phyloP scores from a whole-genome alignment of 2,113 vertebrate species.

The Phocoena phocoena region DNA sequence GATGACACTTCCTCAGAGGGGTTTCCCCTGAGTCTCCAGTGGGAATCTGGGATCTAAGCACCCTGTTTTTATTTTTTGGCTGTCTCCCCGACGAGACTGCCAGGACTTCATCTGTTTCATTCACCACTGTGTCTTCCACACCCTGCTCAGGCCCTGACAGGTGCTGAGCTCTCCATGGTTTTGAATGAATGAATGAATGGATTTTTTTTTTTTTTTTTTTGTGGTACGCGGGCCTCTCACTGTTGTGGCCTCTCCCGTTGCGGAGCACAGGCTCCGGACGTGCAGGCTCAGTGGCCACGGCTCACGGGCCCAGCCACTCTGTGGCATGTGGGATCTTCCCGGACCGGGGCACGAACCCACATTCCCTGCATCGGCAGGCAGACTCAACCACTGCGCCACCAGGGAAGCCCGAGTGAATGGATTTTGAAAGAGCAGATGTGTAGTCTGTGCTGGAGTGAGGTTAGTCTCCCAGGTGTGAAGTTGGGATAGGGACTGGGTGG shows the following conservation, averaged over 20 bases:
- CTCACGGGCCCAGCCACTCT: too few relatives aligned
- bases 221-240: too few relatives aligned
- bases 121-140: not conserved
- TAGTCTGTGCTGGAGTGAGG: not conserved
- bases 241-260: too few relatives aligned
- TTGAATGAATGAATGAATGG: not conserved
- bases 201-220: not conserved
- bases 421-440: rapidly evolving
- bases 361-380: too few relatives aligned
- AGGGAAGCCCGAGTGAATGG: not conserved
- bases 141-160: not conserved
- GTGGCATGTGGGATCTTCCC: too few relatives aligned
- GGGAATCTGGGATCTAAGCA: not conserved
- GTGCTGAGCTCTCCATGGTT: not conserved
- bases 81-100: too few relatives aligned
- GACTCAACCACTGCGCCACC: too few relatives aligned
- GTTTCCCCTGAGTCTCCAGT: not conserved
- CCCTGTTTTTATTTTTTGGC: not conserved
- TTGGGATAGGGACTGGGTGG: not conserved
- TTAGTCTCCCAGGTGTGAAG: not conserved
- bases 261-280: too few relatives aligned
- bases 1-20: not conserved
- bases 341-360: too few relatives aligned
- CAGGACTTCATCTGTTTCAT: not conserved
- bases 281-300: too few relatives aligned